phyloP scores from a whole-genome alignment of 2,113 vertebrate genomes.

The Arizona elegans region DNA sequence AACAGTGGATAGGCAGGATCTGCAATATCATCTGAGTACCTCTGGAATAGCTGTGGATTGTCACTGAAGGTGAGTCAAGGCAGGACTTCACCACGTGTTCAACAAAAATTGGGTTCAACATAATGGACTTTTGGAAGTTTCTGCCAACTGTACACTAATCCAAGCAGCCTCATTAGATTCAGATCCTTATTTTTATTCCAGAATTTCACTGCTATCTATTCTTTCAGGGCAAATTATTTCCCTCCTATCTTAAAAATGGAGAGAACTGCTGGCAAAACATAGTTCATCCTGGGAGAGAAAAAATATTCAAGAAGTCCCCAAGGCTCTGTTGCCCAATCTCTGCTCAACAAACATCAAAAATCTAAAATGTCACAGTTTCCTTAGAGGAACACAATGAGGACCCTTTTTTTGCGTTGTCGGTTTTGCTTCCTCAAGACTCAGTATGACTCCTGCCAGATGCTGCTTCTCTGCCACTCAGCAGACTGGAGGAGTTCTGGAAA shows the following conservation, averaged over 20 bases:
- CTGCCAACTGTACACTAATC: not conserved
- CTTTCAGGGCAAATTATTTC: not conserved
- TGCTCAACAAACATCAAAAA: not conserved
- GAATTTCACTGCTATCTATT: not conserved
- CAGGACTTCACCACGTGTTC: not conserved
- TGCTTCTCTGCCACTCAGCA: not conserved
- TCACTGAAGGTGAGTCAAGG: not conserved
- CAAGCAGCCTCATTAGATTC: not conserved
- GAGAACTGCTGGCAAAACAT: not conserved
- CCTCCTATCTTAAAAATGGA: not conserved
- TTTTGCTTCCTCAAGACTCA: not conserved
- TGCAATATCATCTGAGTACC: not conserved
- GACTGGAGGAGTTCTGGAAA: constrained; percentile 52
- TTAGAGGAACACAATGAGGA: not conserved
- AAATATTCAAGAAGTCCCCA: not conserved
- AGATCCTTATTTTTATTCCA: not conserved
- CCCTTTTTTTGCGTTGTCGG: not conserved
- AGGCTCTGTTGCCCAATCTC: not conserved
- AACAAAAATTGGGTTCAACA: not conserved
- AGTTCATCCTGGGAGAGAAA: not conserved
- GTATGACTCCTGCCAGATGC: constrained; percentile 12
- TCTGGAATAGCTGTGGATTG: not conserved
- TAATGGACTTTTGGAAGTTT: not conserved
- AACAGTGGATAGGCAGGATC: not conserved
- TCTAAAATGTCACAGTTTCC: not conserved